phyloP scores from a whole-genome alignment of 1,140 invertebrate genomes.

The Camponotus pennsylvanicus region DNA sequence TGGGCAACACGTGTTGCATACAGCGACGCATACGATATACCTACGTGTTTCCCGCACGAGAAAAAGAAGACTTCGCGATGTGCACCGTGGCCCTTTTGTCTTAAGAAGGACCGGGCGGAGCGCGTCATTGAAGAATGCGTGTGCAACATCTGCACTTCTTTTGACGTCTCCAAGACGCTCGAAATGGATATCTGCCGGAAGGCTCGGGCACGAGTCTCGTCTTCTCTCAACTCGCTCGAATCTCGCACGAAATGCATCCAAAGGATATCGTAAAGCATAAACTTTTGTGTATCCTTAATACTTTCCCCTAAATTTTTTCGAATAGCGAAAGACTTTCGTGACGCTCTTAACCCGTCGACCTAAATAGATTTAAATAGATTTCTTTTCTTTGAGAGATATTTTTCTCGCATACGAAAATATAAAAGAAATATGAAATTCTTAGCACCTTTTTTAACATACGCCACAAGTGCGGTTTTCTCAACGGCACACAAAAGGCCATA shows the following conservation, averaged over 20 bases:
- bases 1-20: slow-evolving; percentile 81
- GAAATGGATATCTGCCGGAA: slow-evolving; percentile 58
- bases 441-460: neutral
- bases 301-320: neutral
- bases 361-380: slow-evolving; percentile 46
- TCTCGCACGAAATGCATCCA: slow-evolving; percentile 38
- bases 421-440: neutral
- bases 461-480: slow-evolving; percentile 23
- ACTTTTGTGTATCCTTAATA: slow-evolving; percentile 1
- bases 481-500: slow-evolving; percentile 41
- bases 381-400: slow-evolving; percentile 26
- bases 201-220: slow-evolving; percentile 29
- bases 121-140: slow-evolving; percentile 48
- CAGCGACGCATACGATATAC: slow-evolving; percentile 65
- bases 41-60: slow-evolving; percentile 57
- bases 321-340: slow-evolving; percentile 45
- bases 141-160: slow-evolving; percentile 70
- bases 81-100: slow-evolving; percentile 67
- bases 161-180: slow-evolving; percentile 69
- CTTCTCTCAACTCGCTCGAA: slow-evolving; percentile 24
- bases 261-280: slow-evolving; percentile 23
- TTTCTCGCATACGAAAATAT: slow-evolving; percentile 23
- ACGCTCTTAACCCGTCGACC: slow-evolving; percentile 7
- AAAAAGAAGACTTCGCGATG: slow-evolving; percentile 66
- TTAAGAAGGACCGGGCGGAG: slow-evolving; percentile 62